phyloP scores from a whole-genome alignment of 1,140 invertebrate genomes.

The Lepeophtheirus salmonis region DNA sequence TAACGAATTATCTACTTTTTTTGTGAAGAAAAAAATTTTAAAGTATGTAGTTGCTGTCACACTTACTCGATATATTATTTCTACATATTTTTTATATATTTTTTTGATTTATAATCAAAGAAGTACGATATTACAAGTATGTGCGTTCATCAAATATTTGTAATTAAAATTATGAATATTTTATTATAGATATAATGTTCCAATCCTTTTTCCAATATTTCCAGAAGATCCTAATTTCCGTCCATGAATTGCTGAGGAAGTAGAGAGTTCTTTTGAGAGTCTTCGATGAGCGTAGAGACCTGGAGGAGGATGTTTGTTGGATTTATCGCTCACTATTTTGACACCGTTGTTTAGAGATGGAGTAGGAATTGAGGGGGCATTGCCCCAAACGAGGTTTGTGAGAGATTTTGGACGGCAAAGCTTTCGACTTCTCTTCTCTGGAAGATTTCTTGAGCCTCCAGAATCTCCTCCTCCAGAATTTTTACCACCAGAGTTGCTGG shows the following conservation, averaged over 20 bases:
- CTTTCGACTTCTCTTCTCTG: conserved; percentile 44
- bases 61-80: background rate
- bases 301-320: background rate
- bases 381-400: conserved; percentile 65
- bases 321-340: background rate
- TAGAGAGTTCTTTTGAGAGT: background rate
- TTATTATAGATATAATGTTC: background rate
- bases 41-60: background rate
- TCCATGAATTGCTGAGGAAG: background rate
- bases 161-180: too few relatives aligned
- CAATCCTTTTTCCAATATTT: background rate
- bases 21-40: background rate
- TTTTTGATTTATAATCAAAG: background rate
- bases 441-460: conserved; percentile 40
- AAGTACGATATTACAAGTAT: too few relatives aligned
- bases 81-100: background rate
- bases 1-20: too few relatives aligned
- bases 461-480: conserved; percentile 51
- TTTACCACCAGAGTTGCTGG: conserved; percentile 62
- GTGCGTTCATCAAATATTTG: too few relatives aligned
- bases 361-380: conserved; percentile 11
- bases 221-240: background rate
- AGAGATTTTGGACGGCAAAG: conserved; percentile 45
- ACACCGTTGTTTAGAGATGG: conserved; percentile 13
- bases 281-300: background rate